These are phyloP conservation scores for Lymantria dispar DNA, from an alignment of 2,888 invertebrate genomes.

Conservation along the genomic window DNA sequence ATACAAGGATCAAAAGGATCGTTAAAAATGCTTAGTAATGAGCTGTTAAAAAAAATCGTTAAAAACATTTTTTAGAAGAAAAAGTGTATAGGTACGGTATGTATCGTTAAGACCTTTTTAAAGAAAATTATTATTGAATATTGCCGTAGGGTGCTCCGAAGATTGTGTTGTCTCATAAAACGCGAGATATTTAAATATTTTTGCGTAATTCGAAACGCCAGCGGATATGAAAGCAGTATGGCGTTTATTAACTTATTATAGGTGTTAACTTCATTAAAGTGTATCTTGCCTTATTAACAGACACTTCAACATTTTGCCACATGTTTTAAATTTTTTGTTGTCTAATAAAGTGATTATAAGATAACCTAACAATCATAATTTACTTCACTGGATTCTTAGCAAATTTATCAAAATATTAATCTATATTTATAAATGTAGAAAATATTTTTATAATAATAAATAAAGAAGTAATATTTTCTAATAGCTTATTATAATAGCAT, in stretches of 20 bases:
- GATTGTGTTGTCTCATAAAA: slow-evolving; percentile 21
- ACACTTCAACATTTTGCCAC: not conserved
- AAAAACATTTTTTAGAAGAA: slow-evolving; percentile 11
- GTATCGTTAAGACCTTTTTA: slow-evolving; percentile 8
- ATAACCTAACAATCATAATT: too few relatives aligned
- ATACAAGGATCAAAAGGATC: slow-evolving; percentile 61
- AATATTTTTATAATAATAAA: too few relatives aligned
- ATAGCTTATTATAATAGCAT: too few relatives aligned
- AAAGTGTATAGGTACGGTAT: too few relatives aligned
- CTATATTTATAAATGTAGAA: too few relatives aligned
- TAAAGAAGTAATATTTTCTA: too few relatives aligned
- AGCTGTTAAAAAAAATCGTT: slow-evolving; percentile 19
- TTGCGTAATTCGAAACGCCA: slow-evolving; percentile 8
- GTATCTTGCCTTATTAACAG: not conserved
- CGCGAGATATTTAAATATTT: slow-evolving; percentile 12
- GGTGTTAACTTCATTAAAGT: slow-evolving; percentile 6
- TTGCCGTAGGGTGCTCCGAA: slow-evolving; percentile 22
- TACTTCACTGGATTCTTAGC: too few relatives aligned
- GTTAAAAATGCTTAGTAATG: slow-evolving; percentile 49
- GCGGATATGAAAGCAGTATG: slow-evolving; percentile 3
- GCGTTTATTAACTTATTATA: slow-evolving; percentile 1
- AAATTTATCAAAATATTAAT: too few relatives aligned
- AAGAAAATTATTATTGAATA: slow-evolving; percentile 21
- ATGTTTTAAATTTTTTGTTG: too few relatives aligned
- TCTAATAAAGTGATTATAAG: too few relatives aligned